Conservation (phyloP, 2,888 invertebrate species). For the Aphidoletes aphidimyza region DNA sequence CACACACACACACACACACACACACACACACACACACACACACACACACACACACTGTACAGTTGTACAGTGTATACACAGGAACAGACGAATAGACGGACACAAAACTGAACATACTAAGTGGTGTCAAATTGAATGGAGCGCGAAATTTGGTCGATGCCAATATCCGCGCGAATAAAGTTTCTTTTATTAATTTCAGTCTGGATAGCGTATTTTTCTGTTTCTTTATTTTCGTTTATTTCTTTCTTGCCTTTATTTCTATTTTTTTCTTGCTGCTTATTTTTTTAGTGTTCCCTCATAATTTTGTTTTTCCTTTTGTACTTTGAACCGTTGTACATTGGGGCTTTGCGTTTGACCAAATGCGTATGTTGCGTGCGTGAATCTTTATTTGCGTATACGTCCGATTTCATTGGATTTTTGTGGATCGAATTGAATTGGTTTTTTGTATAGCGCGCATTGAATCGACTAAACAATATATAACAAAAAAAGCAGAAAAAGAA, state of each 20-base stretch:
- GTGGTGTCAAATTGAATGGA: conserved; percentile 17
- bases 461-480: conserved; percentile 34
- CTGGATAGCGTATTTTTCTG: not conserved
- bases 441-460: not conserved
- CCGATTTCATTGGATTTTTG: conserved; percentile 2
- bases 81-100: too few relatives aligned
- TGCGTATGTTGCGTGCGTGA: conserved; percentile 46
- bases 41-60: too few relatives aligned
- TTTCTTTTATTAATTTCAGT: conserved; percentile 3
- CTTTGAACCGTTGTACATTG: not conserved
- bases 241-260: not conserved
- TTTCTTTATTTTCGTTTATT: not conserved
- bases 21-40: too few relatives aligned
- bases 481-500: too few relatives aligned
- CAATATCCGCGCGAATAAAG: not conserved
- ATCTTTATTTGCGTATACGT: not conserved
- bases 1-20: too few relatives aligned
- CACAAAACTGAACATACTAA: too few relatives aligned
- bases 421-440: too few relatives aligned
- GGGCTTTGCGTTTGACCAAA: not conserved
- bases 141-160: not conserved
- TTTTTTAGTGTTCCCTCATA: not conserved
- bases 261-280: not conserved
- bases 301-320: not conserved
- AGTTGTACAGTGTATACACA: too few relatives aligned